phyloP scores from a whole-genome alignment of 37 sponge, comb jelly and placozoan genomes.

The Amphimedon queenslandica region DNA sequence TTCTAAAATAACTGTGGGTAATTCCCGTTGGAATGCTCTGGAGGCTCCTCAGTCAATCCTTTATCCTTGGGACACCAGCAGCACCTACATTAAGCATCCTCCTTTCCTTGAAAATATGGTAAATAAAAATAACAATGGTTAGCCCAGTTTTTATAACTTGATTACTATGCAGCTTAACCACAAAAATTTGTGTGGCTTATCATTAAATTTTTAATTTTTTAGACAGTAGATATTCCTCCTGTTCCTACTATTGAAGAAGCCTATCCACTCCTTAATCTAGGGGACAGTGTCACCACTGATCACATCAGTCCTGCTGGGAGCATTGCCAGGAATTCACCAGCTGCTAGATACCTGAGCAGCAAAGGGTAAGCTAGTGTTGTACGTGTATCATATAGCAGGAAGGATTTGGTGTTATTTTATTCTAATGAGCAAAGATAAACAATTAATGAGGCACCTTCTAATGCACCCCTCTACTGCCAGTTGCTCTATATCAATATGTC shows the following conservation, averaged over 20 bases:
- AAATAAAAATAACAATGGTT: not conserved
- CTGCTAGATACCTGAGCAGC: constrained; percentile 75
- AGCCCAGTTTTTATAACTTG: too few relatives aligned
- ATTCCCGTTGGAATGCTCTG: constrained; percentile 72
- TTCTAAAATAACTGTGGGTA: constrained; percentile 69
- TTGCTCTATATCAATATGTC: too few relatives aligned
- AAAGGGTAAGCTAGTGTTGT: constrained; percentile 45
- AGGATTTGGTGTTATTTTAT: too few relatives aligned
- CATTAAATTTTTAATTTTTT: not conserved
- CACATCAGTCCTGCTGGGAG: constrained; percentile 94
- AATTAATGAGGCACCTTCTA: too few relatives aligned
- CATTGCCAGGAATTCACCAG: constrained; percentile 87
- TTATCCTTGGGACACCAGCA: constrained; percentile 82
- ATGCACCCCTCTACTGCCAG: too few relatives aligned
- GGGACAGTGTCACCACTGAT: constrained; percentile 93
- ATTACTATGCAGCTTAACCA: too few relatives aligned
- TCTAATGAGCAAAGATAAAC: too few relatives aligned
- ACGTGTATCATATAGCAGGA: not conserved
- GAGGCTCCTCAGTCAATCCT: constrained; percentile 67
- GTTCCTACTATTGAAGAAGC: constrained; percentile 41
- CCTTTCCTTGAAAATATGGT: constrained; percentile 89
- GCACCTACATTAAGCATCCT: constrained; percentile 88
- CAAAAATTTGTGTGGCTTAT: not conserved
- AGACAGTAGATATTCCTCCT: constrained; percentile 44
- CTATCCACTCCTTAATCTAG: constrained; percentile 71